Conservation (phyloP, 2,797 vertebrate genomes). For the Gadopsis bispinosus region DNA sequence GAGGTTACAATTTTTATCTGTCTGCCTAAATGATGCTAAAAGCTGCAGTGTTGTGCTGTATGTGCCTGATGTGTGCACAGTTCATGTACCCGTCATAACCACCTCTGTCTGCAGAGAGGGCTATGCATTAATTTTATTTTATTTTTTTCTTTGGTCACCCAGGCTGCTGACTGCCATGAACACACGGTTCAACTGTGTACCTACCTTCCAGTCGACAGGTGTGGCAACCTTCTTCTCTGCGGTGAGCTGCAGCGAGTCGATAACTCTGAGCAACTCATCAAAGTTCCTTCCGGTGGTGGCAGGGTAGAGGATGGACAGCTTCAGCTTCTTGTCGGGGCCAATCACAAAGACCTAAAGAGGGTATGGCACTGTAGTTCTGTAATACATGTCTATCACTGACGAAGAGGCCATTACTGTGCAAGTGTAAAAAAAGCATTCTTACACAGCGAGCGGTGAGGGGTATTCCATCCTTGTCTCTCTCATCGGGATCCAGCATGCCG, state of each 20-base stretch:
- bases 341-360: slow-evolving; percentile 91
- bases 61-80: background rate
- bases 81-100: background rate
- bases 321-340: slow-evolving; percentile 96
- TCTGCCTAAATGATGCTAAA: background rate
- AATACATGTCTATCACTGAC: background rate
- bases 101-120: too few species aligned
- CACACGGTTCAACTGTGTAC: slow-evolving; percentile 73
- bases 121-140: background rate
- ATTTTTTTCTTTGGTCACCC: background rate
- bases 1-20: background rate
- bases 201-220: slow-evolving; percentile 98
- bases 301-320: slow-evolving; percentile 97
- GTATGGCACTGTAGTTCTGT: too few species aligned
- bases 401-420: background rate
- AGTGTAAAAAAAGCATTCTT: slow-evolving; percentile 65
- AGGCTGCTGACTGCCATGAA: background rate
- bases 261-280: slow-evolving; percentile 92
- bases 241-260: slow-evolving; percentile 96
- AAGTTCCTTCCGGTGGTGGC: slow-evolving; percentile 98
- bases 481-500: slow-evolving; percentile 97
- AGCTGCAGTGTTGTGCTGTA: background rate
- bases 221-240: slow-evolving; percentile 93
- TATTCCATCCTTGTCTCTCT: slow-evolving; percentile 90
- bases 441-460: slow-evolving; percentile 96